These are phyloP conservation scores for Lithobates pipiens DNA, from an alignment of 2,797 vertebrate species.

Conservation along the genomic window DNA sequence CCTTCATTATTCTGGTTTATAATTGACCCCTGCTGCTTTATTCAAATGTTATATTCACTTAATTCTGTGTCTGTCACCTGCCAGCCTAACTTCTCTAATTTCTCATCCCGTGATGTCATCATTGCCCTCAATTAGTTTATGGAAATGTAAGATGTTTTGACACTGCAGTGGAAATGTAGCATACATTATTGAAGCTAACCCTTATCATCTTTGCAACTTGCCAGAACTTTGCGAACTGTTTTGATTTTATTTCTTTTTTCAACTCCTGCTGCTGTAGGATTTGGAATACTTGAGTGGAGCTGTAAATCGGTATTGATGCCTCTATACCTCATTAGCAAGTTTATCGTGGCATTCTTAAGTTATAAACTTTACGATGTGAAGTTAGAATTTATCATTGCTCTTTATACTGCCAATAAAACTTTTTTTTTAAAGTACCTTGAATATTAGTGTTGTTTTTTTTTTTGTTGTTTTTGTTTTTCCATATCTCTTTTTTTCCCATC, in stretches of 20 bases:
- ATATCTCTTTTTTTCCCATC: constrained; percentile 3
- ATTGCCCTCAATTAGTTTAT: constrained; percentile 19
- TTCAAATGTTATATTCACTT: not conserved
- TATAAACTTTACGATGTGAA: constrained; percentile 46
- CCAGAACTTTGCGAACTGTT: constrained; percentile 40
- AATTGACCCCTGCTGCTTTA: not conserved
- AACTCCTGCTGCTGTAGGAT: constrained; percentile 19
- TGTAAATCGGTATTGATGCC: constrained; percentile 53
- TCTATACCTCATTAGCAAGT: constrained; percentile 49
- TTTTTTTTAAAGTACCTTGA: not conserved
- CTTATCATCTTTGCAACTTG: constrained; percentile 32
- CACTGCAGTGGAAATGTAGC: constrained; percentile 15
- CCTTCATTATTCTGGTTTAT: not conserved
- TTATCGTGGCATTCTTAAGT: constrained; percentile 42
- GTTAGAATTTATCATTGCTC: constrained; percentile 44
- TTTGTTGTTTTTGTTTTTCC: not conserved
- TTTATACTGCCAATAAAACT: constrained; percentile 42
- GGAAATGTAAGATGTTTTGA: constrained; percentile 30
- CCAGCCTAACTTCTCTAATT: not conserved
- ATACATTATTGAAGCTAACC: constrained; percentile 45
- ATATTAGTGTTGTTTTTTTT: constrained; percentile 13
- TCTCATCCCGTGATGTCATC: constrained; percentile 17
- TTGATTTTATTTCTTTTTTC: constrained; percentile 41
- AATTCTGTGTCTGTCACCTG: not conserved
- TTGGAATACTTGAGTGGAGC: constrained; percentile 16